Evolutionary conservation across 2,888 invertebrate genomes (phyloP), one percentile per base, ranked within the genome.

Genomic region (Cerastis rubricosa): DNA sequence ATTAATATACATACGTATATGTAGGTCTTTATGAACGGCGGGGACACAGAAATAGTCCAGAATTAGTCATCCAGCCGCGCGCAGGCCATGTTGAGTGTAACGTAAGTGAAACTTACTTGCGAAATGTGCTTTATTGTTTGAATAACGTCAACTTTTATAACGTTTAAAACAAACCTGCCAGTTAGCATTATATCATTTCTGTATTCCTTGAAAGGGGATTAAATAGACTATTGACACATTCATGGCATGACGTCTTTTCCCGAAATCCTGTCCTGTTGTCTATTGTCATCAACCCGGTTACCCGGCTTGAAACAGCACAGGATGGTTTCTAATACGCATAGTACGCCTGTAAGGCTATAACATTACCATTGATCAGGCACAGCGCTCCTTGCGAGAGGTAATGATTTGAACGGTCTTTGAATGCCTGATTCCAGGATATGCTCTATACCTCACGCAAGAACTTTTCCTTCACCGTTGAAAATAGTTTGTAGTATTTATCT

Each of bases 11-110:
- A 77, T 67, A 70, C 35, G 17, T 78, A 72, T 69, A 77, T 74
- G 78, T 78, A 75, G 72, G 72, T 74, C 82, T 81, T 84, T 83
- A 84, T 84, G 80, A 81, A 87, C 80, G 84, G 83, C 78, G 87
- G 86, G 88, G 84, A 88, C 89, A 89, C 93, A 91, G 90, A 92
- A 93, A 93, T 93, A 94, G 92, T 92, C 85, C 85, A 89, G 89
- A 89, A 86, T 94, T 94, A 94, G 93, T 94, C 93, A 94, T 89
- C 89, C 81, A 83, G 81, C 77, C 78, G 82, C 76, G 71, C 77
- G 73, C 78, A 71, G 51, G 74, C 74, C 70, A 68, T 79, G 57
- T 71, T 69, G 72, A 71, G 75, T 73, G 76, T 67, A 76, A 72
- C 43, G 78, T 78, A 76, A 64, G 74, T 65, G 67, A 73, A 80